Base-by-base conservation (phyloP, 1,140 invertebrate genomes). In the Formica exsecta region DNA sequence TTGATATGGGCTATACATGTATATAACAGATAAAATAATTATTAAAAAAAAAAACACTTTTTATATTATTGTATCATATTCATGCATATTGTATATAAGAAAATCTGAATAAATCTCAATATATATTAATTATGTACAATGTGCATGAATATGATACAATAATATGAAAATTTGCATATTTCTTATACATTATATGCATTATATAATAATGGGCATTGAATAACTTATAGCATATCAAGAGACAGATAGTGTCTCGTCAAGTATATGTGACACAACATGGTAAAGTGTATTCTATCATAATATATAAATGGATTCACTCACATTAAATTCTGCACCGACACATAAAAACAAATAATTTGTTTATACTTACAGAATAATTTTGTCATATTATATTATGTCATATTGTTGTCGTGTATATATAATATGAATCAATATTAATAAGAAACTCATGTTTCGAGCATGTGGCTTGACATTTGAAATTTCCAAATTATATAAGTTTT, bases 121-220 rank as follows among this genome's bases (percentile, higher is more conserved):
- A 41, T 38, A 73, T 83, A 57, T 88, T 61, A 87, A 77, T 89
- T 86, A 75, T 57, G n/a, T 29, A 8, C 13, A 75, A 38, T 65
- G 29, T 22, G 5, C 36, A 75, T 51, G 11, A 61, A 22, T 66
- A 54, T 36, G 32, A 83, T 32, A 66, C 1, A 71, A 68, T 36
- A 29, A 80, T 41, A 59, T 48, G 57, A 73, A 44, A 54, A 54
- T 61, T 3, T 70, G 36, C n/a, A 36, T 74, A 41, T 9, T 44
- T 44, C 9, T 44, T 51, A 6, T 54, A 51, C 44, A 73, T 66
- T 79, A 84, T 80, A 68, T 57, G 59, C 48, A 41, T 41, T 86
- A 36, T 70, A 76, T 70, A 70, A 85, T 70, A 85, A 81, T 81
- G 79, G 66, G 54, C 51, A 73, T 1, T 25, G 22, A 61, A n/a